These are phyloP conservation scores for Quadroppia sp. DNA, from an alignment of 2,888 invertebrate genomes.

Conservation along the genomic window DNA sequence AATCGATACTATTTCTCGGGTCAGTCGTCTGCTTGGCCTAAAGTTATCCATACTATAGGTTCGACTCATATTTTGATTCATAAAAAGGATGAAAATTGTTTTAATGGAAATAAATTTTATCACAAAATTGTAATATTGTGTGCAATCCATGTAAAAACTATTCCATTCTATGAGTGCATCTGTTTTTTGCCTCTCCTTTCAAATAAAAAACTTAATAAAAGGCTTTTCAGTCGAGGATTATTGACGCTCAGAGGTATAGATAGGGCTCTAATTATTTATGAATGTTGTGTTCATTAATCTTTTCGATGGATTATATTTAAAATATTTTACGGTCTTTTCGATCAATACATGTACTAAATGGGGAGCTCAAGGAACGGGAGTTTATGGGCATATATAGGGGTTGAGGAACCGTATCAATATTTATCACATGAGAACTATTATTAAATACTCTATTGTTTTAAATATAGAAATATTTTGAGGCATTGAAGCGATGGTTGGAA, in stretches of 20 bases:
- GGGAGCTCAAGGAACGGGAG: too few species aligned
- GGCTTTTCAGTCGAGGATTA: slow-evolving; percentile 12
- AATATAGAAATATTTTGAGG: not conserved
- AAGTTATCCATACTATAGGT: not conserved
- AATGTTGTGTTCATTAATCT: slow-evolving; percentile 22
- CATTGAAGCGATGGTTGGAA: not conserved
- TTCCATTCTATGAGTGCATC: not conserved
- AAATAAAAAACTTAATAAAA: slow-evolving; percentile 6
- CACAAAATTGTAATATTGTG: slow-evolving; percentile 7
- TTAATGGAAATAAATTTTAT: not conserved
- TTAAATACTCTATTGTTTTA: not conserved
- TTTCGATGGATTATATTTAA: slow-evolving; percentile 10
- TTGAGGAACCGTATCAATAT: not conserved
- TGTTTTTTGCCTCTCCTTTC: slow-evolving; percentile 21
- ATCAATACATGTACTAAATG: not conserved
- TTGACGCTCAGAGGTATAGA: slow-evolving; percentile 31
- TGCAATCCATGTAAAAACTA: not conserved
- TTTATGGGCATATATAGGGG: not conserved
- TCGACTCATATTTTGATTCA: not conserved
- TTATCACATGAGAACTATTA: not conserved
- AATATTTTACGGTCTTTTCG: slow-evolving; percentile 2
- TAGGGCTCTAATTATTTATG: slow-evolving; percentile 15
- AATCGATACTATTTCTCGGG: not conserved
- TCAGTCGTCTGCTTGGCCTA: not conserved
- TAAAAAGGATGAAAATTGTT: not conserved